phyloP scores from a whole-genome alignment of 1,140 invertebrate genomes.

The Cydia fagiglandana region DNA sequence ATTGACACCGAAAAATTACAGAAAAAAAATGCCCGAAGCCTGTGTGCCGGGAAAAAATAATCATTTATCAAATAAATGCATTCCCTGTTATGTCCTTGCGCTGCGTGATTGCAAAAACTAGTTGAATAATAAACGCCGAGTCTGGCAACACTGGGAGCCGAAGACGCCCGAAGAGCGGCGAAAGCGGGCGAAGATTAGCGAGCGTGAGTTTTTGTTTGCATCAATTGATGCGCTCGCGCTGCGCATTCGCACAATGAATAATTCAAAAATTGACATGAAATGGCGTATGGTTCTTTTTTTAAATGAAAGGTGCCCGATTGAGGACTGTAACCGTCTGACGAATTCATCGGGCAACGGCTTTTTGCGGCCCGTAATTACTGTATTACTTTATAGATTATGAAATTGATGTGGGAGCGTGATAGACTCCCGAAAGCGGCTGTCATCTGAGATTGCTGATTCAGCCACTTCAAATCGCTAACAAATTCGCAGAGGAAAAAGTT shows the following conservation, averaged over 20 bases:
- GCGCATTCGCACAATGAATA: constrained; percentile 77
- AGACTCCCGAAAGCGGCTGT: neutral
- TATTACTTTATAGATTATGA: constrained; percentile 63
- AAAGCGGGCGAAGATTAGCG: constrained; percentile 75
- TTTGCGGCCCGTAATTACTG: constrained; percentile 73
- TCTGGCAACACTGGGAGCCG: constrained; percentile 70
- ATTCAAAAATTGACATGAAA: constrained; percentile 80
- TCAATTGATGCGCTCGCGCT: constrained; percentile 78
- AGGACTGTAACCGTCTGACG: constrained; percentile 78
- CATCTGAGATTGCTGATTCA: neutral
- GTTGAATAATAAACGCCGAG: constrained; percentile 73
- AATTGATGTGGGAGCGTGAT: constrained; percentile 35
- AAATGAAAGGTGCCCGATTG: constrained; percentile 79
- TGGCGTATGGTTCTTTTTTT: constrained; percentile 79
- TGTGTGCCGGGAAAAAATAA: constrained; percentile 57
- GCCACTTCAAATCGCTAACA: neutral
- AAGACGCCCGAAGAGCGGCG: constrained; percentile 67
- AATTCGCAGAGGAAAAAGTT: neutral
- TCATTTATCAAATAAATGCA: constrained; percentile 78
- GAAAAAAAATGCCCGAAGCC: constrained; percentile 55
- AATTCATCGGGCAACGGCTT: constrained; percentile 78
- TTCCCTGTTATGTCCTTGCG: constrained; percentile 73
- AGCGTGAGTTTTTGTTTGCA: constrained; percentile 76
- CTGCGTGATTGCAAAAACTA: constrained; percentile 77
- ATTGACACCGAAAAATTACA: constrained; percentile 69